Conservation (phyloP, 2,888 invertebrate genomes). For the Meteorus cinctellus region DNA sequence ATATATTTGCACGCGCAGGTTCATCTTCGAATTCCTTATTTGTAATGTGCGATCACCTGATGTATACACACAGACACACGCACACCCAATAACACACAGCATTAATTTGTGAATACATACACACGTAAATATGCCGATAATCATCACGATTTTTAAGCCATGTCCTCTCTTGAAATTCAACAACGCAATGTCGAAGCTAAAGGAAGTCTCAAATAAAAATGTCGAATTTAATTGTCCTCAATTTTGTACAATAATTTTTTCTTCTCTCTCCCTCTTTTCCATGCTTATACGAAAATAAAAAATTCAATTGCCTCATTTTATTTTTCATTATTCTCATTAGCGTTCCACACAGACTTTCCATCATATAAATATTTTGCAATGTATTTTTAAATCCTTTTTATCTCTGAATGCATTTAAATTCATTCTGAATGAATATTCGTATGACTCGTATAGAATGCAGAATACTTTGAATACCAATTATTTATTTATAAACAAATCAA, state of each 20-base stretch:
- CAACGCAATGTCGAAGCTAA: slow-evolving; percentile 4
- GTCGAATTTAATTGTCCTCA: slow-evolving; percentile 39
- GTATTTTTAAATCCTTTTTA: too few species aligned
- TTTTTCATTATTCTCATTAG: not conserved
- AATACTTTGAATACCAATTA: too few species aligned
- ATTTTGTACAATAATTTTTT: slow-evolving; percentile 33
- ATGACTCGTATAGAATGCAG: not conserved
- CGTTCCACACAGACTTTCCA: not conserved
- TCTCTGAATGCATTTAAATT: not conserved
- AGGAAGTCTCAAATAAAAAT: slow-evolving; percentile 36
- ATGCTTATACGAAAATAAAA: not conserved
- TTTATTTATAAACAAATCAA: not conserved
- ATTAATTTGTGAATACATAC: slow-evolving; percentile 1
- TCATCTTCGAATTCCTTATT: slow-evolving; percentile 22
- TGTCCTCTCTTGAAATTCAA: slow-evolving; percentile 15
- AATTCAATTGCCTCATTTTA: not conserved
- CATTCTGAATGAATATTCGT: not conserved
- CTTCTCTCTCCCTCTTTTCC: not conserved
- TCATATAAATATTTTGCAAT: not conserved
- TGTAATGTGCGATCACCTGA: slow-evolving; percentile 4
- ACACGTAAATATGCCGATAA: slow-evolving; percentile 18
- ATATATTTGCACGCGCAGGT: not conserved
- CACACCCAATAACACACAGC: not conserved
- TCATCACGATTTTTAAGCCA: slow-evolving; percentile 23
- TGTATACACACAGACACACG: not conserved